These are phyloP conservation scores for Penaeus japonicus DNA, from an alignment of 1,140 invertebrate species.

Conservation along the genomic window DNA sequence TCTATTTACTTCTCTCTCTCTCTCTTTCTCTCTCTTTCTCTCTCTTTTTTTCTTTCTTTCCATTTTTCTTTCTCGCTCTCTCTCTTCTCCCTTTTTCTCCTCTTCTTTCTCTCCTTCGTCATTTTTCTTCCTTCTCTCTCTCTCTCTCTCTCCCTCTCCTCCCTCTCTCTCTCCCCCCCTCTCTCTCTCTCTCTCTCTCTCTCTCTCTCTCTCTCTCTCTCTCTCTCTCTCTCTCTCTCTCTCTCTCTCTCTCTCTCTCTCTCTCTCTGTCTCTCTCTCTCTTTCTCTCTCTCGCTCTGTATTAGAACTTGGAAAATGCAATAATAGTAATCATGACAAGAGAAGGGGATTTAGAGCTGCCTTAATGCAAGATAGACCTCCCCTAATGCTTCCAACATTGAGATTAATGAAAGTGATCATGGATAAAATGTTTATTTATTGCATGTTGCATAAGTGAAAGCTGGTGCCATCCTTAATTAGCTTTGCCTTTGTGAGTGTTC, in stretches of 20 bases:
- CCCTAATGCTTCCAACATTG: too few species aligned
- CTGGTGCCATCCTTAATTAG: too few species aligned
- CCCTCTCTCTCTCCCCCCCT: neutral
- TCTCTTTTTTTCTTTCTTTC: neutral
- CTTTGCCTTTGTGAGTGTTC: too few species aligned
- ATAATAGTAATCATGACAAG: too few species aligned
- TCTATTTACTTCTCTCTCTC: too few species aligned
- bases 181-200: neutral
- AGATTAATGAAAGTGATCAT: too few species aligned
- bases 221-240: constrained; percentile 8
- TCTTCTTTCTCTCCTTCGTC: neutral
- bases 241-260: neutral
- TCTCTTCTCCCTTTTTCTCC: neutral
- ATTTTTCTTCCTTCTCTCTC: neutral
- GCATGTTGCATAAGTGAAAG: too few species aligned
- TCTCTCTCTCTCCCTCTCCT: neutral
- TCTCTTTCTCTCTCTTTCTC: too few species aligned
- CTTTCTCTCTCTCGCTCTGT: neutral
- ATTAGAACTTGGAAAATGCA: neutral
- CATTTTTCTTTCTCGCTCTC: neutral
- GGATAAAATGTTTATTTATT: too few species aligned
- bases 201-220: constrained; percentile 2
- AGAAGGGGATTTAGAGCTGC: too few species aligned
- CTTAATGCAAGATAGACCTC: too few species aligned
- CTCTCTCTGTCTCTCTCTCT: neutral